Percentiles rank a stretch among this genome's conserved stretches.
phyloP scores from a whole-genome alignment of 1,140 invertebrate genomes.

The Danaus plexippus region DNA sequence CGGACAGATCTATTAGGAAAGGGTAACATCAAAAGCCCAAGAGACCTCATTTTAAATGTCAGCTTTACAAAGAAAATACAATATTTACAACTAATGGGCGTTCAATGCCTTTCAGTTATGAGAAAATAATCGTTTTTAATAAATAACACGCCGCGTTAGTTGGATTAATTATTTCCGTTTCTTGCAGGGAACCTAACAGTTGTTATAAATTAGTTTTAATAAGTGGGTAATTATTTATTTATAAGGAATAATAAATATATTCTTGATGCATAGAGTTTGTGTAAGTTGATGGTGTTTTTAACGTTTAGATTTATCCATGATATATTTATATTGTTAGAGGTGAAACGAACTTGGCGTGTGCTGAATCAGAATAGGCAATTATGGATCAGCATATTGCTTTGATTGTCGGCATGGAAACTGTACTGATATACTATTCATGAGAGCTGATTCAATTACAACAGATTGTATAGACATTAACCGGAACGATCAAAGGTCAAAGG shows the following conservation, averaged over 20 bases:
- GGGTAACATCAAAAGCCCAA: constrained; percentile 9
- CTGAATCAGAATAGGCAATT: constrained; percentile 4
- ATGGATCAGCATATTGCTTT: constrained; percentile 14
- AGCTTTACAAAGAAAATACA: constrained; percentile 11
- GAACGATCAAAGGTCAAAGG: constrained; percentile 44
- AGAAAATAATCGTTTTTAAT: constrained; percentile 11
- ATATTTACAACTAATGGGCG: constrained; percentile 14
- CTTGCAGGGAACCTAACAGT: too few species aligned
- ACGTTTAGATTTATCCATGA: too few species aligned
- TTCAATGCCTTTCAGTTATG: constrained; percentile 17
- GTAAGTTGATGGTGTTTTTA: too few species aligned
- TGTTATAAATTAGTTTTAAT: too few species aligned
- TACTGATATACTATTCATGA: constrained; percentile 40
- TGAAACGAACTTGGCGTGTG: constrained; percentile 2
- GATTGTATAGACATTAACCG: constrained; percentile 31
- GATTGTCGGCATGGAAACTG: constrained; percentile 17
- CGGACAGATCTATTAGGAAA: constrained; percentile 8
- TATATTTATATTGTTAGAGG: not conserved
- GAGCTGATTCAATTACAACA: constrained; percentile 44
- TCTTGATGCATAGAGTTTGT: too few species aligned
- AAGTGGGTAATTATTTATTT: too few species aligned
- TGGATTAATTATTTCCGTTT: too few species aligned
- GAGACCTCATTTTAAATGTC: constrained; percentile 21
- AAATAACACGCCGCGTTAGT: not conserved
- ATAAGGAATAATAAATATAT: too few species aligned